Percentiles rank a stretch among this genome's conserved stretches.
Evolutionary conservation across 2,888 invertebrate genomes (phyloP).

Genomic region (Thymelicus sylvestris): DNA sequence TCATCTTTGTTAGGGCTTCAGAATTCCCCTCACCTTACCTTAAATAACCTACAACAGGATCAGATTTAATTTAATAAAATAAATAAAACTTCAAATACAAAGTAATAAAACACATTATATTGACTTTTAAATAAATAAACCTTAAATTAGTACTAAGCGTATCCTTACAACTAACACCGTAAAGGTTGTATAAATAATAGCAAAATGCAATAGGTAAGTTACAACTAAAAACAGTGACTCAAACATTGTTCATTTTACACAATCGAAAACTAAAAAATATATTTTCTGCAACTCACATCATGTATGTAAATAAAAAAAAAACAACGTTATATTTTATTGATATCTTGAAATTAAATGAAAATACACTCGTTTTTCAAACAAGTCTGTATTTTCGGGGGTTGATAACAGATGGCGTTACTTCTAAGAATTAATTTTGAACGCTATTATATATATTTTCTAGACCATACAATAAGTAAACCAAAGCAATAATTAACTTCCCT

Average conservation of each 20-base stretch:
- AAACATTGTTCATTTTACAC: constrained; percentile 50
- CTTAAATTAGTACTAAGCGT: constrained; percentile 76
- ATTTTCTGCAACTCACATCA: constrained; percentile 34
- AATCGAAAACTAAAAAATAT: constrained; percentile 37
- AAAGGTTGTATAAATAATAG: constrained; percentile 64
- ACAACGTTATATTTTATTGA: no score
- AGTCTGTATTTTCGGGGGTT: no score
- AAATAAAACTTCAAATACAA: constrained; percentile 58
- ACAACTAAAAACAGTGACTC: constrained; percentile 48
- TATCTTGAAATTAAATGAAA: no score
- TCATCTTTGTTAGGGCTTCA: no score
- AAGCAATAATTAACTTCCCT: no score
- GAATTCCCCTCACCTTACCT: no score
- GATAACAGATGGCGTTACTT: neutral
- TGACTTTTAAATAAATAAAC: constrained; percentile 84
- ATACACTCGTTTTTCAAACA: no score
- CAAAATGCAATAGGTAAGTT: constrained; percentile 69
- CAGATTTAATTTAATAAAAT: constrained; percentile 37
- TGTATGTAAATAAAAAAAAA: no score
- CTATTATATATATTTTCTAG: no score
- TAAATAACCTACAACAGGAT: no score
- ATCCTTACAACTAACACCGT: constrained; percentile 69
- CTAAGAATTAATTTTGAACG: no score
- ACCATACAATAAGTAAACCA: no score
- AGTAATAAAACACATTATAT: constrained; percentile 80